Evolutionary conservation across 2,888 invertebrate species (phyloP).

Genomic region (Drosophila neutralis): DNA sequence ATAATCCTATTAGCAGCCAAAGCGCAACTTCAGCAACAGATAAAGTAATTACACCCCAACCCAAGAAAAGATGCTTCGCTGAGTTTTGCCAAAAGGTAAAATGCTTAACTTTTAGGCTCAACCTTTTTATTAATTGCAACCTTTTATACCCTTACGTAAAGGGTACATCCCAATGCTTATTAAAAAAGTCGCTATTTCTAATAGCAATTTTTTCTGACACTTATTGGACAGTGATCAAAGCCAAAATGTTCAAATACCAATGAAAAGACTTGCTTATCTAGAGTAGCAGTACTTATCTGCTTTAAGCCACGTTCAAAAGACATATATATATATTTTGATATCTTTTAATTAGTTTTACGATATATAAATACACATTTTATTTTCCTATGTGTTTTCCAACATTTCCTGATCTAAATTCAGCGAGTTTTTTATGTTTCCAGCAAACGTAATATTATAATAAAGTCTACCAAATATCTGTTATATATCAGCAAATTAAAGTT

Average conservation of each 20-base stretch:
- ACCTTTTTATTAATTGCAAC: conserved; percentile 57
- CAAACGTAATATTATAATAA: background rate
- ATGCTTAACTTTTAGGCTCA: conserved; percentile 46
- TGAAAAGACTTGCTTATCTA: background rate
- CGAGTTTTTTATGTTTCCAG: background rate
- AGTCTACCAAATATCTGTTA: background rate
- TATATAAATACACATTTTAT: background rate
- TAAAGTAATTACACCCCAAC: conserved; percentile 73
- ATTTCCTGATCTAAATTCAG: background rate
- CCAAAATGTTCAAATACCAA: background rate
- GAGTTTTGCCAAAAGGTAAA: conserved; percentile 64
- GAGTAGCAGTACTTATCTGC: background rate
- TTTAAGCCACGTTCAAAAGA: background rate
- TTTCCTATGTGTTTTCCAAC: rapidly evolving
- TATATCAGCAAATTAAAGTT: conserved; percentile 3
- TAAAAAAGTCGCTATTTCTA: background rate
- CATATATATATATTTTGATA: background rate
- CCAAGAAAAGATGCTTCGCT: conserved; percentile 56
- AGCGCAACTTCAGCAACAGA: conserved; percentile 79
- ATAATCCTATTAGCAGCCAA: conserved; percentile 76
- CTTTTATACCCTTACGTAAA: conserved; percentile 25
- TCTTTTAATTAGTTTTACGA: background rate
- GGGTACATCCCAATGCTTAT: conserved; percentile 16
- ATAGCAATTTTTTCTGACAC: background rate
- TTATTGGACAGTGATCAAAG: background rate